Base-by-base conservation (phyloP, 2,113 vertebrate genomes). In the Brachypteracias leptosomus region DNA sequence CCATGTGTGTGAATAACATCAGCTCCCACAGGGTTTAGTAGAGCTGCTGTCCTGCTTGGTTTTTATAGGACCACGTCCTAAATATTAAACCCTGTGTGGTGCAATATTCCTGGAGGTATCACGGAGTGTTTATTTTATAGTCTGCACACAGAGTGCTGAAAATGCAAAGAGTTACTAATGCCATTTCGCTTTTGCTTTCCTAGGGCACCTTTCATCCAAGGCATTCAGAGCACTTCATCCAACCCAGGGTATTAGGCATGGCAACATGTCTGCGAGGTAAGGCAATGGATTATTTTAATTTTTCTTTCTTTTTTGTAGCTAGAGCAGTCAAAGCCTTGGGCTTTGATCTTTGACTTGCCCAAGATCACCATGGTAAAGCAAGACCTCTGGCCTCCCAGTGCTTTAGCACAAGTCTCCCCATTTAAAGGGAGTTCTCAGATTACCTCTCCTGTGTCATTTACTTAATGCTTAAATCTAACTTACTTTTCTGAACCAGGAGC, bases 311-410 rank as follows among this genome's bases (percentile, higher is more conserved):
- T 40, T 74, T n/a, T 6, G 1, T 16, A 22, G 61, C 21, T 35
- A 31, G 38, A 59, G 6, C 10, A n/a, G 51, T 49, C 54, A 49
- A 2, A 88, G 35, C 36, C 35, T 11, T 35, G 81, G 38, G 38
- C 44, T 87, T 26, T 22, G 72, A 5, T 59, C 44, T 87, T 26
- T 22, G 72, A 5, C 55, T 67, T 81, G 35, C 57, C 58, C 44
- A 14, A 9, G 44, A 6, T 47, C 2, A 1, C 18, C 22, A 3
- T 0, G 2, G 54, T 5, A 47, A 38, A 85, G 36, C 33, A 66
- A 36, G 47, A 66, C 28, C 40, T 36, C 33, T 66, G 62, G 40
- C 51, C 26, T 84, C 52, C 22, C 63, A n/a, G 13, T 3, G 36
- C 71, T 61, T 49, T 5, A 16, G 21, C 33, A 24, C 1, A 1